A percentile compares a stretch with the other conserved stretches of the same genome.
phyloP scores from a whole-genome alignment of 2,888 invertebrate genomes.

The Drosophila bunnanda region DNA sequence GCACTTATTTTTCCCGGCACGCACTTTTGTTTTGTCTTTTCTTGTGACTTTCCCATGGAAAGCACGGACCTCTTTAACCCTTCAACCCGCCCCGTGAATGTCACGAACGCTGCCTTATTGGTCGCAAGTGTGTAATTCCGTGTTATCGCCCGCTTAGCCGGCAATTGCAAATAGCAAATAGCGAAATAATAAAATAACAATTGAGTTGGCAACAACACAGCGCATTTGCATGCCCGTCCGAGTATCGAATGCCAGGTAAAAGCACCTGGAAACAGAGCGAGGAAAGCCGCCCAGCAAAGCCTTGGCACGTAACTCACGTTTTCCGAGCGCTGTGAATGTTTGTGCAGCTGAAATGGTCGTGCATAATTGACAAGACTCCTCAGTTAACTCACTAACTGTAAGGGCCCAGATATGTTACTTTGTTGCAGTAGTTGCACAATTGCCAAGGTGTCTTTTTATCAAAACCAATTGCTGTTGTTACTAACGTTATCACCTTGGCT shows the following conservation, averaged over 20 bases:
- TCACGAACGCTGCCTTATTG: constrained; percentile 39
- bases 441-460: constrained; percentile 15
- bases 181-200: constrained; percentile 32
- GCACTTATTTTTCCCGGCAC: constrained; percentile 17
- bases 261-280: constrained; percentile 60
- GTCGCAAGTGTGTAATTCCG: constrained; percentile 31
- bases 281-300: constrained; percentile 15
- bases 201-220: constrained; percentile 29
- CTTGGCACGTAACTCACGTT: constrained; percentile 63
- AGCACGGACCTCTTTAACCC: constrained; percentile 5
- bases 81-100: constrained; percentile 5
- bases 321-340: constrained; percentile 25
- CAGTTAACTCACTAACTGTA: constrained; percentile 1
- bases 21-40: not conserved
- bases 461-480: not conserved
- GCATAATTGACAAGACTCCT: constrained; percentile 21
- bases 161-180: constrained; percentile 45
- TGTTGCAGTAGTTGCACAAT: constrained; percentile 18
- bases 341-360: constrained; percentile 32
- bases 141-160: constrained; percentile 55
- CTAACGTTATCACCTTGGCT: constrained; percentile 3
- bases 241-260: constrained; percentile 33
- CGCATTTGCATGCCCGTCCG: constrained; percentile 24
- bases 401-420: constrained; percentile 19
- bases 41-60: not conserved